Conservation (phyloP, 53 echinoderm and acorn worm genomes). For the Patiria pectinifera region DNA sequence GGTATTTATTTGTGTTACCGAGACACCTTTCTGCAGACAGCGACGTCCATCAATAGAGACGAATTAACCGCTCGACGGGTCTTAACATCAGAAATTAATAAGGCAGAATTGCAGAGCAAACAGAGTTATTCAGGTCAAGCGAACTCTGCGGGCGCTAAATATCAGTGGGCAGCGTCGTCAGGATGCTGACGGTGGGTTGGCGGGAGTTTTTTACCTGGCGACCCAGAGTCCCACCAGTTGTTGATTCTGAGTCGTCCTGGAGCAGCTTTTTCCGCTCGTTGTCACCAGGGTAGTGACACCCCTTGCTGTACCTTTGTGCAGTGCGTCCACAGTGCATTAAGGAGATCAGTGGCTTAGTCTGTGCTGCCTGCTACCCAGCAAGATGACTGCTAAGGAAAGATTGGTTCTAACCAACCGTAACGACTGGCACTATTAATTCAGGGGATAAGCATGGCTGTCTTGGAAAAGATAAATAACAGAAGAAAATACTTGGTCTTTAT, state of each 20-base stretch:
- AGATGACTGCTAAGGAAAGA: neutral
- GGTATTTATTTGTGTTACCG: slow-evolving; percentile 26
- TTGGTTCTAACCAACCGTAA: slow-evolving; percentile 12
- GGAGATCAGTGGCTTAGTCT: slow-evolving; percentile 12
- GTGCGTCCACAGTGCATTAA: slow-evolving; percentile 48
- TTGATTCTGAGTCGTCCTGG: slow-evolving; percentile 44
- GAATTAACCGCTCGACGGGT: slow-evolving; percentile 18
- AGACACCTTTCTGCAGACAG: slow-evolving; percentile 41
- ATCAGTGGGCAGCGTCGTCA: neutral
- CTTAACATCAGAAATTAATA: slow-evolving; percentile 51
- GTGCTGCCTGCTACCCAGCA: neutral
- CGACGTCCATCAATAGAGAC: slow-evolving; percentile 1
- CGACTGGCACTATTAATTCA: slow-evolving; percentile 24
- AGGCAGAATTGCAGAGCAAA: slow-evolving; percentile 49
- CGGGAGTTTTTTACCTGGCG: slow-evolving; percentile 32
- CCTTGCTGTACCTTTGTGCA: slow-evolving; percentile 20
- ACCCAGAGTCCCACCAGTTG: slow-evolving; percentile 43
- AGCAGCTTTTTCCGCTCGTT: neutral
- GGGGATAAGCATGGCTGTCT: slow-evolving; percentile 23
- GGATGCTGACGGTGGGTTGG: neutral
- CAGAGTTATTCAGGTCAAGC: slow-evolving; percentile 46
- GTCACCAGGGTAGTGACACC: slow-evolving; percentile 7
- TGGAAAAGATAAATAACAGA: neutral
- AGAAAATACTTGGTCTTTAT: neutral
- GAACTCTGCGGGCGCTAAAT: slow-evolving; percentile 43